Percentiles rank a stretch among this genome's conserved stretches.
Conservation (phyloP, 2,797 vertebrate genomes). For the Kryptopterus vitreolus region DNA sequence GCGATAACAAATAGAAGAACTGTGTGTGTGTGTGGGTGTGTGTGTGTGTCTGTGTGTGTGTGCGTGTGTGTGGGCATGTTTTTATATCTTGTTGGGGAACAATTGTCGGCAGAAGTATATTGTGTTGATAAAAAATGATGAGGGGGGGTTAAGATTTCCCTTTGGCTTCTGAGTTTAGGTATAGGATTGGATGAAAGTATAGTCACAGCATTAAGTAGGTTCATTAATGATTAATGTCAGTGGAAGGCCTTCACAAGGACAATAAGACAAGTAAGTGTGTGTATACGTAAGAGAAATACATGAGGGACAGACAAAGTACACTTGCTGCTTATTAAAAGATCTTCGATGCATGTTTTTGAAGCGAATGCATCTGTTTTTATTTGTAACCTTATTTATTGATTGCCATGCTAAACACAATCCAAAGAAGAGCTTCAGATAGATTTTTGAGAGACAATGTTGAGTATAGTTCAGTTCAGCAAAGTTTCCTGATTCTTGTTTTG, state of each 20-base stretch:
- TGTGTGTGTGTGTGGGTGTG: neutral
- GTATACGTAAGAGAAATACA: neutral
- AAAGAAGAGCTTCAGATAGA: conserved; percentile 64
- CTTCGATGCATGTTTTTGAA: neutral
- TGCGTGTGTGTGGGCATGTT: too few relatives aligned
- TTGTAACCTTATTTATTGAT: conserved; percentile 60
- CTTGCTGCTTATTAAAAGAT: neutral
- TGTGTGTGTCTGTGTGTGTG: neutral
- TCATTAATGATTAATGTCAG: neutral
- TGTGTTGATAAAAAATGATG: neutral
- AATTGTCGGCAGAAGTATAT: too few relatives aligned
- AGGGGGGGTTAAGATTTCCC: neutral
- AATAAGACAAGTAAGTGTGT: neutral
- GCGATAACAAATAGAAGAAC: conserved; percentile 52
- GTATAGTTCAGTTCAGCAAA: neutral
- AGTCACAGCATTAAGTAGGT: neutral
- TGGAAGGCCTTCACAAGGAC: neutral
- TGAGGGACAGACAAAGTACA: neutral
- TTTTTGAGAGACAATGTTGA: neutral
- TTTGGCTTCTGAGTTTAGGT: neutral
- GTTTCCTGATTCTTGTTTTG: neutral
- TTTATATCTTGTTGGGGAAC: neutral
- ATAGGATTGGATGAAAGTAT: neutral
- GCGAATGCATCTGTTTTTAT: neutral
- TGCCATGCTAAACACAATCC: conserved; percentile 75